Conservation (phyloP, 2,888 invertebrate species). For the Andrena chrysosceles region DNA sequence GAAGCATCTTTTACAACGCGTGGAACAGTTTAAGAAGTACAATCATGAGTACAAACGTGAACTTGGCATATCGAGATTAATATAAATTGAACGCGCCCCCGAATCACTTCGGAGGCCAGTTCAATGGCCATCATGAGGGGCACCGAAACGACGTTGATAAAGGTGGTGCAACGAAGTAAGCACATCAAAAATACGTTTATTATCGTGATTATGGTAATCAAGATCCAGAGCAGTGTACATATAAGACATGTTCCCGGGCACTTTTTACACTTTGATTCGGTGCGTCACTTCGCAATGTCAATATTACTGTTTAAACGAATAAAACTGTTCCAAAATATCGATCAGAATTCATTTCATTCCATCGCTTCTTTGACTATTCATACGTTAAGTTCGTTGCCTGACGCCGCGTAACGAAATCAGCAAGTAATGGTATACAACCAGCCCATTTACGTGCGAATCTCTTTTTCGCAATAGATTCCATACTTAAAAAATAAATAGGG, state of each 20-base stretch:
- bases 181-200: conserved; percentile 82
- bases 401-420: not conserved
- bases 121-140: not conserved
- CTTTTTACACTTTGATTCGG: conserved; percentile 64
- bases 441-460: conserved; percentile 24
- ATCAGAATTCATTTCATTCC: conserved; percentile 51
- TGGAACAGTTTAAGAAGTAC: conserved; percentile 64
- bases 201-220: conserved; percentile 72
- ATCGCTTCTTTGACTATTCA: conserved; percentile 8
- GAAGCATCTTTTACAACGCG: conserved; percentile 22
- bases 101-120: not conserved
- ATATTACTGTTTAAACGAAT: conserved; percentile 71
- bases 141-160: not conserved
- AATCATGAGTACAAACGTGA: conserved; percentile 68
- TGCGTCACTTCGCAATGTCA: conserved; percentile 64
- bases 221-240: conserved; percentile 68
- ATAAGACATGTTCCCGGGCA: conserved; percentile 62
- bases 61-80: conserved; percentile 61
- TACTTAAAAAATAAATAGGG: conserved; percentile 41
- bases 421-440: conserved; percentile 20
- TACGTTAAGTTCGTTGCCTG: conserved; percentile 23
- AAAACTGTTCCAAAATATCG: conserved; percentile 75
- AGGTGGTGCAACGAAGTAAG: conserved; percentile 63
- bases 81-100: not conserved
- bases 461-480: conserved; percentile 26